phyloP scores from a whole-genome alignment of 2,113 vertebrate species.

The Stegastes partitus region DNA sequence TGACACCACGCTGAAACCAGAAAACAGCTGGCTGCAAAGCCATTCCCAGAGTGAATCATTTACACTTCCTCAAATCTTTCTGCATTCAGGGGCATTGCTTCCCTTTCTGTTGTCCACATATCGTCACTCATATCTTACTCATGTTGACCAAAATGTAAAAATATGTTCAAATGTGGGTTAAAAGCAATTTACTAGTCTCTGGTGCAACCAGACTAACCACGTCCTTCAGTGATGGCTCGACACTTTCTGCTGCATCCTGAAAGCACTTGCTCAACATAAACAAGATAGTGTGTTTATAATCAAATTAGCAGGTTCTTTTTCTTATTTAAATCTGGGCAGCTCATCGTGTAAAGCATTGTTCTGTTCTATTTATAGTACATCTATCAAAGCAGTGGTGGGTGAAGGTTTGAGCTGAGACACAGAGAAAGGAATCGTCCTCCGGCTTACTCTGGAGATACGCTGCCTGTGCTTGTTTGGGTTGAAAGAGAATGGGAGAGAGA shows the following conservation, averaged over 20 bases:
- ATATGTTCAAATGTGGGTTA: neutral
- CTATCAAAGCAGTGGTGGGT: neutral
- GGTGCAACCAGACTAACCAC: neutral
- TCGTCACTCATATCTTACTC: constrained; percentile 10
- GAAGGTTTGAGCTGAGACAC: constrained; percentile 2
- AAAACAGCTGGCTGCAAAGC: constrained; percentile 49
- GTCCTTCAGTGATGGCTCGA: neutral
- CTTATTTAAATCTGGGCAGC: neutral
- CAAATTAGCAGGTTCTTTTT: neutral
- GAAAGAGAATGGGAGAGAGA: constrained; percentile 17
- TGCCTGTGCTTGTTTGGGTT: constrained; percentile 25
- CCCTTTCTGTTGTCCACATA: constrained; percentile 40
- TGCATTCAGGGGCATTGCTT: constrained; percentile 48
- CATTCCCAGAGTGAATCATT: constrained; percentile 47
- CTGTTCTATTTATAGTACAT: too few species aligned
- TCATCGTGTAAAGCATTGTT: neutral
- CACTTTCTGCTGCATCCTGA: neutral
- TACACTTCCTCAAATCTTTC: constrained; percentile 63
- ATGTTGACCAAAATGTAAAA: constrained; percentile 9
- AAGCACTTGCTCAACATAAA: neutral
- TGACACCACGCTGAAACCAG: constrained; percentile 26
- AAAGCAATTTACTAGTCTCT: neutral
- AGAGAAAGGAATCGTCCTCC: constrained; percentile 18
- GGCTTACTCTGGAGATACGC: neutral
- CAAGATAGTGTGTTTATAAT: neutral